These are phyloP conservation scores for Oryzias curvinotus DNA, from an alignment of 2,113 vertebrate genomes.

Conservation along the genomic window DNA sequence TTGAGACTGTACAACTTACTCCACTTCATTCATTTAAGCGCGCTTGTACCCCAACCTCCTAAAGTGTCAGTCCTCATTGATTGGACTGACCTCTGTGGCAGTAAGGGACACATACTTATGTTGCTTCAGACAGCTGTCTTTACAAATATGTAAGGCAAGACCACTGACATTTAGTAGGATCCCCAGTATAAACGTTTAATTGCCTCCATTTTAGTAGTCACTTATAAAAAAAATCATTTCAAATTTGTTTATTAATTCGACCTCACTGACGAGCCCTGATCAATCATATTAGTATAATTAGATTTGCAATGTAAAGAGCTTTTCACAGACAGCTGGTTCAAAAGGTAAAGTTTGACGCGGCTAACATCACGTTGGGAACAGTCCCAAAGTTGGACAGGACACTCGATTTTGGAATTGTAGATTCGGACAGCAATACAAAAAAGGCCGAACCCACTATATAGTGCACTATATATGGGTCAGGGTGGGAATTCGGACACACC, in stretches of 20 bases:
- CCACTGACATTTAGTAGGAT: conserved; percentile 29
- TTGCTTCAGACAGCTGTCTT: conserved; percentile 59
- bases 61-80: conserved; percentile 64
- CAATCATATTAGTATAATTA: conserved; percentile 64
- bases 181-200: conserved; percentile 13
- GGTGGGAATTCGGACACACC: too few relatives aligned
- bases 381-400: too few relatives aligned
- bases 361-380: conserved; percentile 3
- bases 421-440: too few relatives aligned
- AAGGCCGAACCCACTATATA: too few relatives aligned
- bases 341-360: conserved; percentile 35
- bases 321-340: conserved; percentile 38
- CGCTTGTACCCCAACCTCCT: conserved; percentile 46
- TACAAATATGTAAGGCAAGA: conserved; percentile 46
- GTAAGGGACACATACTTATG: conserved; percentile 66
- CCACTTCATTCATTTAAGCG: conserved; percentile 52
- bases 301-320: conserved; percentile 58
- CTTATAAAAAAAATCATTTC: conserved; percentile 29
- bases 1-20: conserved; percentile 32
- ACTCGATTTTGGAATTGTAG: too few relatives aligned
- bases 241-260: conserved; percentile 56
- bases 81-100: conserved; percentile 62
- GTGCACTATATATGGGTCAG: too few relatives aligned
- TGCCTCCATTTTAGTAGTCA: conserved; percentile 41
- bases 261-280: conserved; percentile 26